Evolutionary conservation across 2,888 invertebrate species (phyloP).

Genomic region (Atrina japonica): DNA sequence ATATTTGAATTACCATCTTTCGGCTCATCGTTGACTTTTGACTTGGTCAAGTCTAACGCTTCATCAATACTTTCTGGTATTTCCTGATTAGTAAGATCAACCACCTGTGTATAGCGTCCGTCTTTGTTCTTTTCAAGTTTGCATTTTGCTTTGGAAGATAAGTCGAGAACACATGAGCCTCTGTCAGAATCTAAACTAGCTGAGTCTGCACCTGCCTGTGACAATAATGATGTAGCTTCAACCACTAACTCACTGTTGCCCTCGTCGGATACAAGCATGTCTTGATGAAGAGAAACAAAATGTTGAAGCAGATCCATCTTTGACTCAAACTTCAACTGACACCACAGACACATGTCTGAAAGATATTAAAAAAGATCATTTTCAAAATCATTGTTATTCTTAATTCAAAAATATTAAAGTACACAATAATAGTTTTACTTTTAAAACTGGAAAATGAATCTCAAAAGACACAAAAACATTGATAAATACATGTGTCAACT

Average conservation of each 20-base stretch:
- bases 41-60: slow-evolving; percentile 13
- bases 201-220: neutral
- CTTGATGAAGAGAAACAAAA: slow-evolving; percentile 55
- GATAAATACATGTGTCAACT: too few species aligned
- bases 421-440: too few species aligned
- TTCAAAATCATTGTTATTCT: too few species aligned
- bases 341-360: slow-evolving; percentile 61
- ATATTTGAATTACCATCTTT: neutral
- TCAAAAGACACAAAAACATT: too few species aligned
- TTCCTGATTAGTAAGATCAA: slow-evolving; percentile 4
- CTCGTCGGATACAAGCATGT: slow-evolving; percentile 48
- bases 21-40: neutral
- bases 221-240: neutral
- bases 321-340: slow-evolving; percentile 55
- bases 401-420: too few species aligned
- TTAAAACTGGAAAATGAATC: too few species aligned
- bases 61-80: neutral
- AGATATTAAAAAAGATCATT: too few species aligned
- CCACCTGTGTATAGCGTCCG: slow-evolving; percentile 9
- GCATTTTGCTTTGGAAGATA: slow-evolving; percentile 4
- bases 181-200: neutral
- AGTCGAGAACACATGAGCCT: neutral
- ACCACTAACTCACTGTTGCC: neutral
- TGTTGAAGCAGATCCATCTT: slow-evolving; percentile 58
- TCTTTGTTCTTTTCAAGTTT: slow-evolving; percentile 6